These are phyloP conservation scores for Nasonia vitripennis DNA, from an alignment of 1,140 invertebrate species.

Conservation along the genomic window DNA sequence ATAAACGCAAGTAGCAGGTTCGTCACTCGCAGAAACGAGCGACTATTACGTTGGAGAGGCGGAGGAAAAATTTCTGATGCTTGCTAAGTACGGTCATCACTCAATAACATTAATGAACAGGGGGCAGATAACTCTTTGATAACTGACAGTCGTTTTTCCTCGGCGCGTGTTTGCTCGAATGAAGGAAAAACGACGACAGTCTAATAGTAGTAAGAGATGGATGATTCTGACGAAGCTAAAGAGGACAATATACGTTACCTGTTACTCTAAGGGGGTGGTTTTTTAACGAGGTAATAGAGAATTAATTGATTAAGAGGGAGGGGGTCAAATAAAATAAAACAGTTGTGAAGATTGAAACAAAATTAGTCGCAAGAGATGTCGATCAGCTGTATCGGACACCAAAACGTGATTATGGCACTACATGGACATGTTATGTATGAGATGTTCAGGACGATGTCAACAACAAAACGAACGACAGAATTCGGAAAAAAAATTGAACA, in stretches of 20 bases:
- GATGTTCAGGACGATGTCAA: background rate
- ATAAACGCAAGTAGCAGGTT: constrained; percentile 25
- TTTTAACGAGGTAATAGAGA: background rate
- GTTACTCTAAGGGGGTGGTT: background rate
- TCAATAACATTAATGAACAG: constrained; percentile 40
- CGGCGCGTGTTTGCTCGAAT: background rate
- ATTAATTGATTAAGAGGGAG: background rate
- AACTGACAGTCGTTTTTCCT: constrained; percentile 20
- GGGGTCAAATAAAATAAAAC: background rate
- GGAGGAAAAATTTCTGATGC: constrained; percentile 17
- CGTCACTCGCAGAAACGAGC: constrained; percentile 8
- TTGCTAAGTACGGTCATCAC: constrained; percentile 15
- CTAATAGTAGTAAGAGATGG: constrained; percentile 48
- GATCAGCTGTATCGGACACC: background rate
- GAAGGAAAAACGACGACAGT: constrained; percentile 50
- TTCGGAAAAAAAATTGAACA: background rate
- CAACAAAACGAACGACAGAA: background rate
- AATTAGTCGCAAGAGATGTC: background rate
- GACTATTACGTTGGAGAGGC: background rate
- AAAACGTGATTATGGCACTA: background rate
- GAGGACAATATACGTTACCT: constrained; percentile 41
- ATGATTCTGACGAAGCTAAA: constrained; percentile 31
- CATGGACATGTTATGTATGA: background rate
- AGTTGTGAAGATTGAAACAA: background rate
- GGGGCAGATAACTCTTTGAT: constrained; percentile 2